A percentile compares a stretch with the other conserved stretches of the same genome.
These are phyloP conservation scores for Hyperopisus bebe DNA, from an alignment of 2,113 vertebrate genomes.

Conservation along the genomic window DNA sequence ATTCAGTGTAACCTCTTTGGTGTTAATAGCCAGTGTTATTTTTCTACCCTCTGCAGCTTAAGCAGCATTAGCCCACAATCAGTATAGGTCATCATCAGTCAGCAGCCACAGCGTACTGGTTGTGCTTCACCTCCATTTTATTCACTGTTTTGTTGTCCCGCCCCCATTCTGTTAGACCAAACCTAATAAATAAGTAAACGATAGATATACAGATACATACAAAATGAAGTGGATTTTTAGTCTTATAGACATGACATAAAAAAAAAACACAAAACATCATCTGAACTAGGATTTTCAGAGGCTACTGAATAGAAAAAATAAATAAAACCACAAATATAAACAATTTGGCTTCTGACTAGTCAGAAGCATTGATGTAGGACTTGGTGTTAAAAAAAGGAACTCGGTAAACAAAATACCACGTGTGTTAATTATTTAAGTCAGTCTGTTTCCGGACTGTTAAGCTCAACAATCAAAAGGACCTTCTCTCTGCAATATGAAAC, in stretches of 20 bases:
- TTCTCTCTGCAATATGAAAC: background rate
- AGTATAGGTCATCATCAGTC: background rate
- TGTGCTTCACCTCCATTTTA: slow-evolving; percentile 49
- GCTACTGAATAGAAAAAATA: slow-evolving; percentile 45
- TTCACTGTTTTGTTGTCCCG: slow-evolving; percentile 31
- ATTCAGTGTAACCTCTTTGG: background rate
- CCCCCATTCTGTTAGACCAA: slow-evolving; percentile 45
- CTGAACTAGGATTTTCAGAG: slow-evolving; percentile 27
- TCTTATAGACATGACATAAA: slow-evolving; percentile 17
- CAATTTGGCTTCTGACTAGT: slow-evolving; percentile 12
- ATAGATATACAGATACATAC: slow-evolving; percentile 16
- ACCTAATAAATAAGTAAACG: slow-evolving; percentile 54
- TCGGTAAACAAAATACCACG: background rate
- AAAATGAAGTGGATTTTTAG: slow-evolving; percentile 6
- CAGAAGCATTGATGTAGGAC: slow-evolving; percentile 6
- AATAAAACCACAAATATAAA: slow-evolving; percentile 25
- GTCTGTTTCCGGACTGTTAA: background rate
- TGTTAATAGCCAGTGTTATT: background rate
- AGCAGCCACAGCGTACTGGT: slow-evolving; percentile 24
- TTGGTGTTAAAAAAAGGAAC: slow-evolving; percentile 13
- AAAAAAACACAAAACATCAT: slow-evolving; percentile 22
- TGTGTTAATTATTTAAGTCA: background rate
- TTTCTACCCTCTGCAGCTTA: background rate
- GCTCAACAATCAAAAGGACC: background rate
- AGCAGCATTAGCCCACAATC: background rate